A percentile compares a stretch with the other conserved stretches of the same genome.
Evolutionary conservation across 2,113 vertebrate species (phyloP).

Genomic region (Mustela lutreola): DNA sequence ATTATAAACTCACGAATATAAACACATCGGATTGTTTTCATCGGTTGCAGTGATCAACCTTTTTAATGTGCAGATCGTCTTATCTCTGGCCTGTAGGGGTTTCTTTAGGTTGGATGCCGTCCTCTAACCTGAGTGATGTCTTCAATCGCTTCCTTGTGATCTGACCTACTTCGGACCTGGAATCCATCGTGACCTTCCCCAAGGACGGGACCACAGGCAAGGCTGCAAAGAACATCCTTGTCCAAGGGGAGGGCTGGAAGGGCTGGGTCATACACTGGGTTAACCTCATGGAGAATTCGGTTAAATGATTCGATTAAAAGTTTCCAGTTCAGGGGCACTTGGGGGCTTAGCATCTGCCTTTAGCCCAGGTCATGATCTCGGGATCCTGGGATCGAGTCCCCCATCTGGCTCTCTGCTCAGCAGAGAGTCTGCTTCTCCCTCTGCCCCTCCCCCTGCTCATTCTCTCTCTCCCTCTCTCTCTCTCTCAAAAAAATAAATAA

Average conservation of each 20-base stretch:
- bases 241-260: neutral
- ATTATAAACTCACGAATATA: neutral
- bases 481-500: neutral
- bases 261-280: neutral
- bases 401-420: neutral
- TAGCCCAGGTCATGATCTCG: neutral
- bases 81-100: neutral
- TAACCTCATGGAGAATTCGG: neutral
- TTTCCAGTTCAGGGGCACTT: neutral
- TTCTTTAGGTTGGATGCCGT: neutral
- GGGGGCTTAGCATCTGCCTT: neutral
- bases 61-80: neutral
- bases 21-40: neutral
- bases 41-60: neutral
- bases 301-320: neutral
- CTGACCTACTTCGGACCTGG: neutral
- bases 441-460: too few relatives aligned
- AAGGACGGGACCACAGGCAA: neutral
- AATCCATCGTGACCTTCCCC: neutral
- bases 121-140: neutral
- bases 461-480: neutral
- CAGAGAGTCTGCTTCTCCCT: neutral
- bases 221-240: neutral
- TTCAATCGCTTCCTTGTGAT: neutral
- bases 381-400: fast-evolving